Percentiles rank a stretch among this genome's conserved stretches.
Evolutionary conservation across 2,888 invertebrate species (phyloP).

Genomic region (Ariolimax columbianus): DNA sequence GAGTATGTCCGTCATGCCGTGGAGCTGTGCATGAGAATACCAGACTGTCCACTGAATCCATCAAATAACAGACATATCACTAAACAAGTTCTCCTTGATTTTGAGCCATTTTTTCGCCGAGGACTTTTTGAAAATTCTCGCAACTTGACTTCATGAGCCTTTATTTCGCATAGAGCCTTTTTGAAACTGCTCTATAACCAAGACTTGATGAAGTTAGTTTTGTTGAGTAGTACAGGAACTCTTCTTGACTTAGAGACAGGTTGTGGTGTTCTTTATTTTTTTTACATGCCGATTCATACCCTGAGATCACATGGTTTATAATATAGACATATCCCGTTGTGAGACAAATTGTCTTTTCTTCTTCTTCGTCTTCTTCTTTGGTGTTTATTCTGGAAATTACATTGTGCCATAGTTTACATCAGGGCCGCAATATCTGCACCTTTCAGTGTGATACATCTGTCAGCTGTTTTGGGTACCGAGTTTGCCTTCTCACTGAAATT

Average conservation of each 20-base stretch:
- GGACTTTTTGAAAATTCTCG: constrained; percentile 74
- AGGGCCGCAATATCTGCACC: no score
- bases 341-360: no score
- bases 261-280: not conserved
- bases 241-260: not conserved
- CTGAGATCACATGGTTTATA: not conserved
- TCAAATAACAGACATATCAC: constrained; percentile 66
- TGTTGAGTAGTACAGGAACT: not conserved
- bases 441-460: no score
- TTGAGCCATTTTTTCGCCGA: constrained; percentile 75
- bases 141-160: constrained; percentile 32
- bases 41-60: constrained; percentile 70
- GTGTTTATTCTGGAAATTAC: no score
- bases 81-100: constrained; percentile 74
- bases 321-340: no score
- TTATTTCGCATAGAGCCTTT: not conserved
- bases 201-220: not conserved
- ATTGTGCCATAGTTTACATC: no score
- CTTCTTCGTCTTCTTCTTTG: no score
- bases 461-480: no score
- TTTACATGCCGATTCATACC: not conserved
- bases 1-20: constrained; percentile 61
- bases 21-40: constrained; percentile 67
- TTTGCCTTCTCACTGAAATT: no score
- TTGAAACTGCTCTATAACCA: not conserved